phyloP scores from a whole-genome alignment of 2,797 vertebrate genomes.

The Coregonus suidteri region DNA sequence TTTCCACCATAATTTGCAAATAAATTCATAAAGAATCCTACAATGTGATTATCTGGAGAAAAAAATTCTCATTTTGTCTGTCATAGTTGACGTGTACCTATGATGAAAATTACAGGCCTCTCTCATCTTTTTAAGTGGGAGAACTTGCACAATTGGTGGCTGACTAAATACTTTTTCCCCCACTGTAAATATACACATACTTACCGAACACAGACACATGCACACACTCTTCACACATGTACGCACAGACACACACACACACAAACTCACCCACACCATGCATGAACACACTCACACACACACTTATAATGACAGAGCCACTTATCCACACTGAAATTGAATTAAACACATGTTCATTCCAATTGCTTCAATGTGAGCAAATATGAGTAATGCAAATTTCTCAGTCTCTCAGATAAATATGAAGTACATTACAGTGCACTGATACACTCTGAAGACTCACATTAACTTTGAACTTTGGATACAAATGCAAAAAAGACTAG shows the following conservation, averaged over 20 bases:
- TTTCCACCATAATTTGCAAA: too few species aligned
- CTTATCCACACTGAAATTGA: conserved; percentile 11
- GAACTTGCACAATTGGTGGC: too few species aligned
- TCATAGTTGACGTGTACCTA: too few species aligned
- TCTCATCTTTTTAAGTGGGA: too few species aligned
- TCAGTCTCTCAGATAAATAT: conserved; percentile 12
- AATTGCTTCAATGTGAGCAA: conserved; percentile 26
- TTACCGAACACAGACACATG: not conserved
- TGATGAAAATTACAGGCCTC: too few species aligned
- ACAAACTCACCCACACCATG: not conserved
- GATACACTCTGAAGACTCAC: not conserved
- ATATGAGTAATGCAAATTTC: conserved; percentile 23
- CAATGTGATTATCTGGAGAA: too few species aligned
- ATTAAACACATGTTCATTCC: conserved; percentile 35
- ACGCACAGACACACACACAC: not conserved
- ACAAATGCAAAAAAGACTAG: not conserved
- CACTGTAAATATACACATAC: not conserved
- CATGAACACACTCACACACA: too few species aligned
- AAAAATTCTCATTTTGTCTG: too few species aligned
- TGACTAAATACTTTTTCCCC: too few species aligned
- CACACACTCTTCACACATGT: not conserved
- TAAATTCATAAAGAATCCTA: too few species aligned
- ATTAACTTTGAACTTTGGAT: not conserved
- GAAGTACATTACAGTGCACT: conserved; percentile 2
- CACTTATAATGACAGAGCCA: not conserved